phyloP scores from a whole-genome alignment of 2,797 vertebrate species.

The Emys orbicularis region DNA sequence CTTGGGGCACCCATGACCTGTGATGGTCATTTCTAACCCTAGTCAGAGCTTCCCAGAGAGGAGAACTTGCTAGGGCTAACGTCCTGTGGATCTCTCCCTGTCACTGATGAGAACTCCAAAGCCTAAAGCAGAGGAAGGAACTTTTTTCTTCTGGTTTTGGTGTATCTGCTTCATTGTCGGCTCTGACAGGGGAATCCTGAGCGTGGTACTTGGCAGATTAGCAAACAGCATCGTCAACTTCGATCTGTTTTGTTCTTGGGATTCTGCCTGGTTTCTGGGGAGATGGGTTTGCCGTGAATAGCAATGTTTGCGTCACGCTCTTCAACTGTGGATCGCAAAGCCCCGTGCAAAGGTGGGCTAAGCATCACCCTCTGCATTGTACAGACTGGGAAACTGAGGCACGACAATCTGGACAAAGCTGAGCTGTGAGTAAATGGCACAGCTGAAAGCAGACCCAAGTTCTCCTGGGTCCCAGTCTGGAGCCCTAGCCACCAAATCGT shows the following conservation, averaged over 20 bases:
- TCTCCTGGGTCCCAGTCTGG: background rate
- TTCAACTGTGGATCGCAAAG: background rate
- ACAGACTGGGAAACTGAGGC: background rate
- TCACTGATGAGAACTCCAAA: too few relatives aligned
- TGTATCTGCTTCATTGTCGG: background rate
- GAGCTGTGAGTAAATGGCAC: background rate
- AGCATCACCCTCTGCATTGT: background rate
- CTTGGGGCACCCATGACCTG: background rate
- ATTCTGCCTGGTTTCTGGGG: background rate
- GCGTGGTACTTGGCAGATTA: background rate
- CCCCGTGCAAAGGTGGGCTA: background rate
- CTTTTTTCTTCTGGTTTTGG: background rate
- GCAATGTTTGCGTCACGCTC: background rate
- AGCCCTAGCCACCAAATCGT: background rate
- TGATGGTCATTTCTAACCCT: background rate
- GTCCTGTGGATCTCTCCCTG: too few relatives aligned
- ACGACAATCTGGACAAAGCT: too few relatives aligned
- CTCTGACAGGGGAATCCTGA: background rate
- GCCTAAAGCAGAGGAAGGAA: background rate
- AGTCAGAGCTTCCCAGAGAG: background rate
- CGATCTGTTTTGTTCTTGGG: background rate
- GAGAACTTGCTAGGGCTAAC: background rate
- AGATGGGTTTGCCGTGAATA: background rate
- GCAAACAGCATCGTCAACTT: background rate
- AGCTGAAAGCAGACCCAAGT: background rate